phyloP scores from a whole-genome alignment of 2,797 vertebrate species.

The Chlorospingus semifuscus region DNA sequence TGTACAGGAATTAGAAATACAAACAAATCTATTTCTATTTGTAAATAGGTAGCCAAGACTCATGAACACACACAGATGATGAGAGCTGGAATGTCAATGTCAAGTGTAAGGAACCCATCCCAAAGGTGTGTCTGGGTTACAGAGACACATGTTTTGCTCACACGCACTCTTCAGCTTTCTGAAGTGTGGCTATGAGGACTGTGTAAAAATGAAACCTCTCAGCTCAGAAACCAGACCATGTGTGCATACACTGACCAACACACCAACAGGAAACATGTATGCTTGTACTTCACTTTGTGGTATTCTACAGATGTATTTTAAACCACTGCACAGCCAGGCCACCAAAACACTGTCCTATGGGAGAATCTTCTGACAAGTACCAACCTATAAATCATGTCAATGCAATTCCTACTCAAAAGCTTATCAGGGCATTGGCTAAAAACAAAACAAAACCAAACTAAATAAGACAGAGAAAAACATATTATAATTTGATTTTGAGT shows the following conservation, averaged over 20 bases:
- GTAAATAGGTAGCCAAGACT: background rate
- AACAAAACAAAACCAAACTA: background rate
- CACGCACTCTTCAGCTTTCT: background rate
- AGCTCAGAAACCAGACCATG: background rate
- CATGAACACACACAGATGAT: background rate
- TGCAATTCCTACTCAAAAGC: background rate
- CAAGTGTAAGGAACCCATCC: background rate
- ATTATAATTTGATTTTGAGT: background rate
- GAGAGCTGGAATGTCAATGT: background rate
- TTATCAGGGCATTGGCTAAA: background rate
- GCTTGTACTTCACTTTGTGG: background rate
- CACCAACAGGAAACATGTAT: background rate
- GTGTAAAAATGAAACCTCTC: background rate
- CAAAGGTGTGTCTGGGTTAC: background rate
- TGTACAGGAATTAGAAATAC: background rate
- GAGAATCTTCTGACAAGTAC: background rate
- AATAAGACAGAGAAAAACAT: background rate
- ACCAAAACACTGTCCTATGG: background rate
- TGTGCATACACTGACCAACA: background rate
- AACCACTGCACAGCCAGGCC: background rate
- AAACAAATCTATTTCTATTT: background rate
- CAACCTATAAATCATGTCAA: background rate
- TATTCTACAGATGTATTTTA: background rate
- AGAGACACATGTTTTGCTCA: fast-evolving
- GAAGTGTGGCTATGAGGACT: background rate